Conservation (phyloP, 2,797 vertebrate species). For the Lophura swinhoii region DNA sequence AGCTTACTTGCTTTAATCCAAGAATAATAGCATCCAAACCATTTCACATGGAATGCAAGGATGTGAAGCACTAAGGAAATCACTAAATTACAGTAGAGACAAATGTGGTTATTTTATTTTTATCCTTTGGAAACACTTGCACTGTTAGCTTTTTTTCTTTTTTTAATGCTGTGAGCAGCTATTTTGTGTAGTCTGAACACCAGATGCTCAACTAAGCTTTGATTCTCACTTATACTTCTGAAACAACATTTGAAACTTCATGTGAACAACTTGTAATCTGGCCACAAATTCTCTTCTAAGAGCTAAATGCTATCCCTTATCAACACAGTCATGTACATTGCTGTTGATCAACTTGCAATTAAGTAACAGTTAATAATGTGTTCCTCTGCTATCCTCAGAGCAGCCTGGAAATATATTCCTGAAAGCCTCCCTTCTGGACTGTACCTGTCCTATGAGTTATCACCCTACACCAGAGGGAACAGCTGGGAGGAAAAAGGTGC, state of each 20-base stretch:
- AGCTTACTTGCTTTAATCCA: not conserved
- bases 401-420: not conserved
- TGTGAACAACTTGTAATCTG: not conserved
- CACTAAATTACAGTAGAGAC: not conserved
- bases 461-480: rapidly evolving
- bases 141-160: not conserved
- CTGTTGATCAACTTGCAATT: not conserved
- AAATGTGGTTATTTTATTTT: constrained; percentile 11
- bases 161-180: not conserved
- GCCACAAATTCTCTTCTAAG: not conserved
- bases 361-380: not conserved
- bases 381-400: not conserved
- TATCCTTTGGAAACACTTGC: not conserved
- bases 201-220: not conserved
- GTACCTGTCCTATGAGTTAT: not conserved
- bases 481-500: not conserved
- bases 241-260: not conserved
- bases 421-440: not conserved
- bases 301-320: not conserved
- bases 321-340: not conserved
- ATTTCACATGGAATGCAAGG: not conserved
- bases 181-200: not conserved
- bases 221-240: not conserved
- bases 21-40: not conserved
- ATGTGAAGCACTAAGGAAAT: constrained; percentile 10